Conservation (phyloP, 2,113 vertebrate genomes). For the Otus sunia region DNA sequence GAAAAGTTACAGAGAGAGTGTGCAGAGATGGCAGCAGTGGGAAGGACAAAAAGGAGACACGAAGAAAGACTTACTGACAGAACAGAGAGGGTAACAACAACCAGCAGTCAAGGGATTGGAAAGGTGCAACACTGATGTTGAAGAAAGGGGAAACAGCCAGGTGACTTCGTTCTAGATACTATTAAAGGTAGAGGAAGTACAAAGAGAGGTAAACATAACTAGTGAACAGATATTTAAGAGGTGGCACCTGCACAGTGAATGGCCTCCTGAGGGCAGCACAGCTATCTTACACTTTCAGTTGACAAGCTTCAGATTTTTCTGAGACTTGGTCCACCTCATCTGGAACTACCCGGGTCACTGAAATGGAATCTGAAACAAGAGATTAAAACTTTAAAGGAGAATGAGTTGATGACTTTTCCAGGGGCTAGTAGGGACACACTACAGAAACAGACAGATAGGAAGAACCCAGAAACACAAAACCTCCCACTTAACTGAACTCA, state of each 20-base stretch:
- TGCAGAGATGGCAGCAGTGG: neutral
- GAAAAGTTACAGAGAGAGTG: rapidly evolving
- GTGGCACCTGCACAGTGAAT: rapidly evolving
- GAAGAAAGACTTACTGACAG: too few relatives aligned
- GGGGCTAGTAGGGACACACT: neutral
- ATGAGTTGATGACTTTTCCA: neutral
- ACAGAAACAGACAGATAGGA: neutral
- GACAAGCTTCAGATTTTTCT: neutral
- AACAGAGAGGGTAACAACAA: neutral
- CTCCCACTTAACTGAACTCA: neutral
- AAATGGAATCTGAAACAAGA: neutral
- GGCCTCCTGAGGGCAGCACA: neutral
- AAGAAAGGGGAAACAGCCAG: neutral
- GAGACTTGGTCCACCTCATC: neutral
- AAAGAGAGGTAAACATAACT: rapidly evolving
- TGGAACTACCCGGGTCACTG: neutral
- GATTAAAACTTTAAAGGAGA: neutral
- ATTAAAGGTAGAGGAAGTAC: too few relatives aligned
- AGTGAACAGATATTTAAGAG: rapidly evolving
- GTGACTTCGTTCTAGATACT: rapidly evolving
- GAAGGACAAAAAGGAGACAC: neutral
- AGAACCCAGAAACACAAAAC: neutral
- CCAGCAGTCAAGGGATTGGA: neutral
- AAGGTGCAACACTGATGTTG: rapidly evolving
- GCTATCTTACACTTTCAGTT: neutral